A percentile compares a stretch with the other conserved stretches of the same genome.
These are phyloP conservation scores for Plotosus lineatus DNA, from an alignment of 2,113 vertebrate species.

Conservation along the genomic window DNA sequence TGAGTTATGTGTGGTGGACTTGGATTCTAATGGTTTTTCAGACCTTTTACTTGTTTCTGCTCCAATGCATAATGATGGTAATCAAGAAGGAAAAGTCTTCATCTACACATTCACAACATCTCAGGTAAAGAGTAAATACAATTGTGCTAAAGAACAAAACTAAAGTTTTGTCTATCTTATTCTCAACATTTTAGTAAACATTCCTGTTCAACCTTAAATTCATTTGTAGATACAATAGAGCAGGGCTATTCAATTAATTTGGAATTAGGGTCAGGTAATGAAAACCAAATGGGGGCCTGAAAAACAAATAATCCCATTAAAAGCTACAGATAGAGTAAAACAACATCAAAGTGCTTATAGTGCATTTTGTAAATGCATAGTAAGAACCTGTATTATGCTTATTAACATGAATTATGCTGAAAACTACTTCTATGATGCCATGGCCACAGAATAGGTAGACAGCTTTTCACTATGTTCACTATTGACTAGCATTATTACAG, in stretches of 20 bases:
- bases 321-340: no score
- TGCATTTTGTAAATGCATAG: no score
- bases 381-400: no score
- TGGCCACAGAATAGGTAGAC: background rate
- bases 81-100: constrained; percentile 76
- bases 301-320: no score
- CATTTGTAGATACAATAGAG: background rate
- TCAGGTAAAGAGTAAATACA: constrained; percentile 53
- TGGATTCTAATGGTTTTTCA: constrained; percentile 59
- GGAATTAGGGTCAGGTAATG: no score
- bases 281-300: no score
- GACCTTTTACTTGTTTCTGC: constrained; percentile 81
- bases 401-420: background rate
- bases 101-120: constrained; percentile 60
- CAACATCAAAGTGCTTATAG: no score
- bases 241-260: no score
- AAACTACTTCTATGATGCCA: background rate
- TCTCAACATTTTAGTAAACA: background rate
- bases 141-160: background rate
- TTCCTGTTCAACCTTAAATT: background rate
- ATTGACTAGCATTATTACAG: background rate
- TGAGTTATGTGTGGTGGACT: constrained; percentile 74
- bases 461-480: background rate
- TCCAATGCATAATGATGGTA: constrained; percentile 66
- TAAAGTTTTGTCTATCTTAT: background rate